Conservation (phyloP, 1,140 invertebrate genomes). For the Zophobas atratus region DNA sequence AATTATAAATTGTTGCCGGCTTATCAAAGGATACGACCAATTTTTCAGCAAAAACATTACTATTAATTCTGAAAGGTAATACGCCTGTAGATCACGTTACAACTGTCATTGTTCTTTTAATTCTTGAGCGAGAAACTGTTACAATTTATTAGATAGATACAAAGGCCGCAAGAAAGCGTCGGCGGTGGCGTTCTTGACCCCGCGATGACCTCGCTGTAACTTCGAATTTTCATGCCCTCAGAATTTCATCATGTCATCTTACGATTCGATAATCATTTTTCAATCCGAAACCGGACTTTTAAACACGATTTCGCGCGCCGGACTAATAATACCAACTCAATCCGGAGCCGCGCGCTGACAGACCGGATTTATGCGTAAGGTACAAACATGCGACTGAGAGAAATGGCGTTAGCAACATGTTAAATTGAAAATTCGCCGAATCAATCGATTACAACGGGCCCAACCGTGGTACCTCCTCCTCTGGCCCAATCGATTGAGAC, state of each 20-base stretch:
- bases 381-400: conserved; percentile 51
- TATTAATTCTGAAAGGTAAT: too few species aligned
- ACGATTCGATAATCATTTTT: conserved; percentile 30
- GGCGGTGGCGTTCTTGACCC: conserved; percentile 38
- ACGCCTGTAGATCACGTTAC: too few species aligned
- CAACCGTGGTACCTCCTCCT: conserved; percentile 37
- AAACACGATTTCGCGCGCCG: conserved; percentile 31
- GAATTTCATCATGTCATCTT: conserved; percentile 41
- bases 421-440: conserved; percentile 55
- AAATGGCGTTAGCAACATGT: conserved; percentile 51
- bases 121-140: conserved; percentile 17
- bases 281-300: conserved; percentile 35
- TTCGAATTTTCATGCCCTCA: conserved; percentile 32
- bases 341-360: conserved; percentile 21
- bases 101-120: neutral
- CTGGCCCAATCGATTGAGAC: conserved; percentile 28
- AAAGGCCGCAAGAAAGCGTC: conserved; percentile 30
- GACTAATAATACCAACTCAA: conserved; percentile 37
- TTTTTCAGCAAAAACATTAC: neutral
- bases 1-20: conserved; percentile 5
- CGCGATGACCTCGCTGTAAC: conserved; percentile 1
- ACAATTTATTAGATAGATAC: conserved; percentile 4
- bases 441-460: conserved; percentile 50
- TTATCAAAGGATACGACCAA: neutral
- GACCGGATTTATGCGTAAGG: conserved; percentile 42